Conservation (phyloP, 1,140 invertebrate genomes). For the Panagrolaimus sp. region DNA sequence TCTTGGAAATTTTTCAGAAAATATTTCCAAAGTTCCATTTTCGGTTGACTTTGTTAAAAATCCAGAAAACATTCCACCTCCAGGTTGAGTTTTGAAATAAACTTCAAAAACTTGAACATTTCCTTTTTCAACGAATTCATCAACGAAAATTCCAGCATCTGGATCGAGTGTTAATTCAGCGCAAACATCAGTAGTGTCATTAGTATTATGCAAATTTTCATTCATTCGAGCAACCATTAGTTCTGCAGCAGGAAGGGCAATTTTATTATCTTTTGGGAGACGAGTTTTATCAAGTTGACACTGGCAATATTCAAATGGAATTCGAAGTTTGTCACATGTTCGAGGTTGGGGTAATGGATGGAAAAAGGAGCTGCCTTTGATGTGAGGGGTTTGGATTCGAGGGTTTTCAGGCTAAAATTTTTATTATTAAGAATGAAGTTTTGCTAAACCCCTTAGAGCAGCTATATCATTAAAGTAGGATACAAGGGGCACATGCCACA, state of each 20-base stretch:
- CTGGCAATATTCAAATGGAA: slow-evolving; percentile 25
- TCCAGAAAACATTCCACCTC: not conserved
- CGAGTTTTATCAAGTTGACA: not conserved
- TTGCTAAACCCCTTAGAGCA: too few relatives aligned
- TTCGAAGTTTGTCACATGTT: slow-evolving; percentile 12
- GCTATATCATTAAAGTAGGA: too few relatives aligned
- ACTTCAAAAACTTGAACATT: not conserved
- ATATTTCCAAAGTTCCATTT: too few relatives aligned
- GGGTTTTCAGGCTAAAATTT: too few relatives aligned
- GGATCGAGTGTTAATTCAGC: not conserved
- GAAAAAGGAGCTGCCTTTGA: too few relatives aligned
- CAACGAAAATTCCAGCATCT: not conserved
- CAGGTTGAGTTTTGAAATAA: not conserved
- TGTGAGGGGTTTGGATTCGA: too few relatives aligned
- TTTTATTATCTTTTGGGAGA: not conserved
- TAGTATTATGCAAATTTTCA: not conserved
- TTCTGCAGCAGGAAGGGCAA: not conserved
- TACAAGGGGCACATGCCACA: too few relatives aligned
- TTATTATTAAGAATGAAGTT: too few relatives aligned
- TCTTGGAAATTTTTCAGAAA: not conserved
- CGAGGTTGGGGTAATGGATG: slow-evolving; percentile 10
- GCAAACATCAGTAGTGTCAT: not conserved
- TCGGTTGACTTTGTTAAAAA: not conserved
- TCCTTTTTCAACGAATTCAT: slow-evolving; percentile 6
- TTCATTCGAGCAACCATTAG: not conserved